Evolutionary conservation across 2,113 vertebrate genomes (phyloP), one percentile per base, ranked within the genome.

Genomic region (Marcusenius ussheri): DNA sequence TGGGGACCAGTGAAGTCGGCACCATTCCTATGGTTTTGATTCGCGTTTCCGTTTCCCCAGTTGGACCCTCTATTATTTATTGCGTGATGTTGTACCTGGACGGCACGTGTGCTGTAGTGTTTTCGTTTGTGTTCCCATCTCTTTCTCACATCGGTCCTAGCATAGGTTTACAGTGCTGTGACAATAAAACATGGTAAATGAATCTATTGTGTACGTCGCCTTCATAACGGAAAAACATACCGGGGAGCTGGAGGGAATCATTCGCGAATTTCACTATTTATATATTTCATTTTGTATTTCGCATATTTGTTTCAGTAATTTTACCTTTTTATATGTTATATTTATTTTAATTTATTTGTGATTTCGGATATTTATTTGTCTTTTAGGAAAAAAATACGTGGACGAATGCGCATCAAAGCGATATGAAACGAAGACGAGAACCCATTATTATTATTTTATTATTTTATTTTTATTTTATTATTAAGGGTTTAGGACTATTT

Each of bases 101-200:
- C 53, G 39, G 50, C 89, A 74, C 46, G 42, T 93, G 90, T 90
- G 89, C 91, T 90, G 47, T 19, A 51, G 35, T 80, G 88, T 15
- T 93, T 92, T 62, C 89, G n/a, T 91, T 91, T 92, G 85, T 91
- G 88, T 94, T 88, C 92, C 47, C 89, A 35, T 89, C 51, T 87
- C 24, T 80, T 17, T 92, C 91, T 92, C 91, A 19, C 91, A 90
- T 88, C 89, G 84, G 90, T 93, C 91, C 89, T 91, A 87, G 91
- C 91, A 92, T 83, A 93, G 93, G 91, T 93, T 92, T 90, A 50
- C 39, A 92, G 89, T 89, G 70, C 70, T 92, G 90, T 92, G 89
- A 89, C 91, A 95, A 93, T 94, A 94, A 95, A 94, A 90, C 42
- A 19, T 74, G 17, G 49, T 91, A 92, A 90, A 87, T 89, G 80